Percentiles rank a stretch among this genome's conserved stretches.
Conservation (phyloP, 2,888 invertebrate genomes). For the Junonia oenone region DNA sequence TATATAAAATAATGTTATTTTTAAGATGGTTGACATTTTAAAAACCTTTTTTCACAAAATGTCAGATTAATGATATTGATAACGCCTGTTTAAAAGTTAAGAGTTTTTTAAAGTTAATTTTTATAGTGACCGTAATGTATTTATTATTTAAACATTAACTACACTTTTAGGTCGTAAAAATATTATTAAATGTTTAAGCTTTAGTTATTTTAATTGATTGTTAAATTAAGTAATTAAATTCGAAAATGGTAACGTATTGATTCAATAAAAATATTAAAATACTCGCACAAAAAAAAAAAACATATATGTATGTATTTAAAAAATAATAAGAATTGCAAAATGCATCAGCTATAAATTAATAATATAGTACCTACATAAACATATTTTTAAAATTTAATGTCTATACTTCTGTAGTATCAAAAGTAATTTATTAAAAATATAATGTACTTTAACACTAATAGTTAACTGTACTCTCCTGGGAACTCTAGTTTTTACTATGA, state of each 20-base stretch:
- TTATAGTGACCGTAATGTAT: background rate
- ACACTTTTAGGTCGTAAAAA: background rate
- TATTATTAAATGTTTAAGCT: background rate
- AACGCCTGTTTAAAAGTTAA: background rate
- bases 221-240: background rate
- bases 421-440: no score
- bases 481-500: no score
- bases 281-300: background rate
- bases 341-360: no score
- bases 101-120: background rate
- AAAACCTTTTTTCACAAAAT: background rate
- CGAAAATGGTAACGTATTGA: background rate
- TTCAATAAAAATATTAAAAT: background rate
- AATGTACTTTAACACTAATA: no score
- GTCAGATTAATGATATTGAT: background rate
- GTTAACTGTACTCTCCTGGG: no score
- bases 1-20: background rate
- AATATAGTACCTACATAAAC: no score
- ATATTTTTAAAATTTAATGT: no score
- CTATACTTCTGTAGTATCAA: no score
- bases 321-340: no score
- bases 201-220: background rate
- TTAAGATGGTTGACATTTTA: background rate
- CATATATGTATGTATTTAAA: no score
- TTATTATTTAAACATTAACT: background rate